Evolutionary conservation across 2,113 vertebrate species (phyloP), one percentile per base, ranked within the genome.

Genomic region (Rhea pennata): DNA sequence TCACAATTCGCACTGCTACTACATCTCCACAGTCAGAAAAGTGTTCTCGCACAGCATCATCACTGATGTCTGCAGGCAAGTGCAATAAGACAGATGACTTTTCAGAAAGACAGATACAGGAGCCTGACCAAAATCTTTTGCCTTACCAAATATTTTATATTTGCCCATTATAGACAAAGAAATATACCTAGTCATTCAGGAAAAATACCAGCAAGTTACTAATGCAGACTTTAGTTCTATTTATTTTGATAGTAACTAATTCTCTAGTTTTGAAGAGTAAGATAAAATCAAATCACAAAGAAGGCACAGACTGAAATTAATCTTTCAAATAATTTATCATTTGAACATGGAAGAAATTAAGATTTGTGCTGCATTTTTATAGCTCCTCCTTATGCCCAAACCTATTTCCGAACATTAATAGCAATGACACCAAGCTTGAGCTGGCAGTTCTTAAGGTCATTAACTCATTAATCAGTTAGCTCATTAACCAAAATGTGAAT

Each of bases 21-120:
- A 99, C 61, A 0, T 6, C 36, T 1, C 99, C 99, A 5, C 99
- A 99, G 50, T 98, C 95, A 20, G 96, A 71, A 54, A 99, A 99
- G 86, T 99, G 99, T 2, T 98, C 91, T 29, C 99, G 97, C 50
- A 99, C 83, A 0, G 95, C 64, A 4, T 98, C 94, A 2, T 99
- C 99, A 0, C 66, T 96, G 21, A 99, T 95, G 72, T 99, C 99
- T 99, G 85, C 44, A 62, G 94, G 70, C 29, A 93, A 95, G 65
- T 65, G 56, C 71, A 94, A 64, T 0, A 3, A 46, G 44, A 71
- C 82, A n/a, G 56, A 67, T 4, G 39, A 23, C 39, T 87, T 67
- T 44, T 78, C 73, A 71, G 5, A 39, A 62, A 71, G 40, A 10
- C 4, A 2, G 46, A 65, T 74, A 13, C 24, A 56, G 13, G 50